These are phyloP conservation scores for Spilarctia lutea DNA, from an alignment of 2,888 invertebrate genomes.

Conservation along the genomic window DNA sequence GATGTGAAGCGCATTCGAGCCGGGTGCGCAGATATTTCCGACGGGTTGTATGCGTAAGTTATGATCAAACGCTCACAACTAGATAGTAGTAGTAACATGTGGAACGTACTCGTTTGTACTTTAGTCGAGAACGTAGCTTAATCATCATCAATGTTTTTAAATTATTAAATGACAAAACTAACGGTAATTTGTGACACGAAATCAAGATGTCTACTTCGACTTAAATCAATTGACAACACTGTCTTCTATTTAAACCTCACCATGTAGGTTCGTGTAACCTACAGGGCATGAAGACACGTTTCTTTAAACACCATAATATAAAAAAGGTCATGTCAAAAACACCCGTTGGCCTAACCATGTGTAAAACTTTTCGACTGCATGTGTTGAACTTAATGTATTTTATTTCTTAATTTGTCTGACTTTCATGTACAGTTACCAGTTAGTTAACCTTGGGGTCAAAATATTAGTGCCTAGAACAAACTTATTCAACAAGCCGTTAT, in stretches of 20 bases:
- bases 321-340: not conserved
- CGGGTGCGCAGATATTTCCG: too few relatives aligned
- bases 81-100: not conserved
- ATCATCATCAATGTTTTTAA: not conserved
- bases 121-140: not conserved
- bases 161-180: not conserved
- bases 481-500: constrained; percentile 34
- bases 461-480: not conserved
- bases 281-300: not conserved
- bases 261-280: not conserved
- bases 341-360: not conserved
- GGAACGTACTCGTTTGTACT: not conserved
- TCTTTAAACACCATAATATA: not conserved
- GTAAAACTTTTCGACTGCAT: not conserved
- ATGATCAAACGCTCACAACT: not conserved
- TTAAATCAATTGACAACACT: not conserved
- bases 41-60: not conserved
- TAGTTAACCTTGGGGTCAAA: not conserved
- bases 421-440: not conserved
- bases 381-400: not conserved
- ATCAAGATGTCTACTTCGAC: too few relatives aligned
- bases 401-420: not conserved
- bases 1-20: too few relatives aligned
- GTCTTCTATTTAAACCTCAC: not conserved
- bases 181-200: too few relatives aligned